Conservation (phyloP, 64 coral and sea anemone species). For the Montipora capricornis region DNA sequence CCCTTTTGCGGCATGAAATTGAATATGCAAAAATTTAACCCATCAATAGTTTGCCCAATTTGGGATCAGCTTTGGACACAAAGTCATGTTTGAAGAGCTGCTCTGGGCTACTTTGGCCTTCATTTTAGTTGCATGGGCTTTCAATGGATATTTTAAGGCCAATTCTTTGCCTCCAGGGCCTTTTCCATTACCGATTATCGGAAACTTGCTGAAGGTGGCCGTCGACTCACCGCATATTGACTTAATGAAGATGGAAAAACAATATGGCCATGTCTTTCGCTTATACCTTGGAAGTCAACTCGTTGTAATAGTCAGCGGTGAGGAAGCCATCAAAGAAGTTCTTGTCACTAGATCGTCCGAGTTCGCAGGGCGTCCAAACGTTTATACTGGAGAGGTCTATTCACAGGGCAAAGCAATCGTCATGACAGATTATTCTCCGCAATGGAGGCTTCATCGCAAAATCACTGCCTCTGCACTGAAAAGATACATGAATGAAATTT, state of each 20-base stretch:
- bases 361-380: conserved; percentile 14
- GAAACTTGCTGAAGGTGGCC: neutral
- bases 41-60: too few species aligned
- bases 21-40: too few species aligned
- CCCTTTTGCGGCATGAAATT: too few species aligned
- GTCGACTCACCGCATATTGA: neutral
- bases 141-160: too few species aligned
- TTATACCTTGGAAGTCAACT: conserved; percentile 2
- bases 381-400: neutral
- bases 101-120: too few species aligned
- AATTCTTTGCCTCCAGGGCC: neutral
- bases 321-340: neutral
- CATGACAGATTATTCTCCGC: conserved; percentile 28
- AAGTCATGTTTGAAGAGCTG: too few species aligned
- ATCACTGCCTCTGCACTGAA: conserved; percentile 20
- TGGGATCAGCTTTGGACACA: too few species aligned
- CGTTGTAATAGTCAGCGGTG: neutral
- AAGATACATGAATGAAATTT: neutral
- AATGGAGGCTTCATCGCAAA: conserved; percentile 46
- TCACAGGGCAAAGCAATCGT: neutral
- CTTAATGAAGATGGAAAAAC: neutral
- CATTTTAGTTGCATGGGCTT: too few species aligned
- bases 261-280: neutral
- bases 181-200: neutral
- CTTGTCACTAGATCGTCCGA: neutral